Base-by-base conservation (phyloP, 2,113 vertebrate genomes). In the Laticauda colubrina region DNA sequence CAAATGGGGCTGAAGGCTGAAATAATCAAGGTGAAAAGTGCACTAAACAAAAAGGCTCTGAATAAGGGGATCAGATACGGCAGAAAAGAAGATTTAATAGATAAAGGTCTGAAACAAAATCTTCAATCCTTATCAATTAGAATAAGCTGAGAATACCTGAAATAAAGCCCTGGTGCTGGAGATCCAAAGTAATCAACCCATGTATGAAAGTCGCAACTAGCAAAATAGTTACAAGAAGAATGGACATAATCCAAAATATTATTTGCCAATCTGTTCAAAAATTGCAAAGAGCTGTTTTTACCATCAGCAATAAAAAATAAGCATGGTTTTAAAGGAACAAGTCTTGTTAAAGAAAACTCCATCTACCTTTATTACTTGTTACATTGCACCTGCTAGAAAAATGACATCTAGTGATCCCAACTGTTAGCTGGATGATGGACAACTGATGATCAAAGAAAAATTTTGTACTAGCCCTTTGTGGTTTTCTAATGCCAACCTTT, bases 251-350 rank as follows among this genome's bases (percentile, higher is more conserved):
- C 64, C 75, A 94, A 90, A 86, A 20, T 24, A 7, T 2, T 0
- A 94, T 89, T 69, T 93, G 29, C 23, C 56, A 61, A 43, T 23
- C 54, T 53, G 26, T 2, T 2, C 0, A 45, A 64, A 90, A 85
- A 51, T 18, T 91, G 89, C 55, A 89, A 14, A 6, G 15, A 0
- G 45, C 91, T 54, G 59, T 0, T 90, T 64, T 0, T 90, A 5
- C 3, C 0, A 0, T 0, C 5, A 14, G 7, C 45, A 85, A 48
- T 9, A 61, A 48, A 91, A 90, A 89, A 45, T 87, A 0, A 90
- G 12, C n/a, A 0, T 0, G 0, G 69, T 51, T 34, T 59, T 87
- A 59, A 92, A 95, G 64, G 9, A 85, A 64, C 43, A 88, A 43
- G 29, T 7, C 64, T 75, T 75, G 14, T 39, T 20, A 75, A 75